Conservation (phyloP, 1,140 invertebrate genomes). For the Akabosia matsudoensis region DNA sequence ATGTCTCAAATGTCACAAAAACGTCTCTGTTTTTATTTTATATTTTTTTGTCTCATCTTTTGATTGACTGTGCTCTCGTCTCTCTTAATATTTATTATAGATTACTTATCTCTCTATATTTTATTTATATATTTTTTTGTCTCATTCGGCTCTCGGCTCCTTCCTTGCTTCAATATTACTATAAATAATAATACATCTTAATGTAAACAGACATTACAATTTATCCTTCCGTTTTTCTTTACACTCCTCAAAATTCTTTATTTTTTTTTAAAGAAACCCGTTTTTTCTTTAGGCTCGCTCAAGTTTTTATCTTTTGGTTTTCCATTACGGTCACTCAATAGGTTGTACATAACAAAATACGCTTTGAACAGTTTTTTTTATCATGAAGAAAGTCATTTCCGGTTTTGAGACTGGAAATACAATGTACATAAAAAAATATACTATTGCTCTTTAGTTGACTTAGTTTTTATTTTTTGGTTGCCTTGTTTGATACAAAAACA, state of each 20-base stretch:
- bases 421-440: too few species aligned
- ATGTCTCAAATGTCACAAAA: neutral
- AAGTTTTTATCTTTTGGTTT: neutral
- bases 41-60: slow-evolving; percentile 14
- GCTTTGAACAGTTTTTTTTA: too few species aligned
- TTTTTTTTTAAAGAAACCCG: too few species aligned
- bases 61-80: slow-evolving; percentile 42
- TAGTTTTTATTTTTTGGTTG: too few species aligned
- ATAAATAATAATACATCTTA: neutral
- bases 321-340: too few species aligned
- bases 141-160: slow-evolving; percentile 43
- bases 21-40: neutral
- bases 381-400: too few species aligned
- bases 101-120: slow-evolving; percentile 41
- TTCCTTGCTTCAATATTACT: slow-evolving; percentile 42
- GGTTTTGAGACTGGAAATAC: too few species aligned
- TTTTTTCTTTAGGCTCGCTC: neutral
- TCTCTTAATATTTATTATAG: slow-evolving; percentile 25
- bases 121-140: too few species aligned
- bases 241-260: too few species aligned
- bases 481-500: too few species aligned
- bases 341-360: neutral
- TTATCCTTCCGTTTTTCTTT: too few species aligned
- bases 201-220: neutral
- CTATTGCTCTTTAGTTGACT: too few species aligned